Evolutionary conservation across 2,797 vertebrate genomes (phyloP).

Genomic region (Ispidina picta): DNA sequence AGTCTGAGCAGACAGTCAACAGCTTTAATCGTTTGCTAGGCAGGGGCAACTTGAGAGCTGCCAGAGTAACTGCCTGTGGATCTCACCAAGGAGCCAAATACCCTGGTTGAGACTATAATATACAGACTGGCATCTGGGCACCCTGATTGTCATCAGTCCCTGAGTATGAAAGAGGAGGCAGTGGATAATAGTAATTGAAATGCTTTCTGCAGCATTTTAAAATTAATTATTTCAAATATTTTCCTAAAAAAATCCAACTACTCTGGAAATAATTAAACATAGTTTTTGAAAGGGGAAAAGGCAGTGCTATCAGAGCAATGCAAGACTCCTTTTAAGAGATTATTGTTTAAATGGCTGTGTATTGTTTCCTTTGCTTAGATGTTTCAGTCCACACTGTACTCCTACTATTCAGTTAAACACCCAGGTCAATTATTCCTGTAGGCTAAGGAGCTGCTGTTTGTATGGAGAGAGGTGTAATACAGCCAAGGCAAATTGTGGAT

Average conservation of each 20-base stretch:
- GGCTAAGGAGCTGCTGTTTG: background rate
- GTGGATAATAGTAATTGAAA: background rate
- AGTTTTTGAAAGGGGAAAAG: background rate
- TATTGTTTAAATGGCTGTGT: background rate
- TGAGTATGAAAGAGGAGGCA: background rate
- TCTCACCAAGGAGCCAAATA: constrained; percentile 28
- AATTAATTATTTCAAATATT: constrained; percentile 42
- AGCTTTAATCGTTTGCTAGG: background rate
- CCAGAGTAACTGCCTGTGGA: constrained; percentile 30
- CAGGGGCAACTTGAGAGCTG: constrained; percentile 36
- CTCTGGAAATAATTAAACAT: background rate
- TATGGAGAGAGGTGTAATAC: background rate
- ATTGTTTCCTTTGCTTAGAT: background rate
- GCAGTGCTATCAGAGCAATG: background rate
- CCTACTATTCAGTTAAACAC: background rate
- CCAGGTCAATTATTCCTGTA: background rate
- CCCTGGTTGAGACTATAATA: constrained; percentile 13
- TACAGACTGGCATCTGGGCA: constrained; percentile 21
- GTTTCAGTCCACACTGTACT: background rate
- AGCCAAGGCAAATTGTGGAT: background rate
- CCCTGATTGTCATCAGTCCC: constrained; percentile 13
- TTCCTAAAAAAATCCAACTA: background rate
- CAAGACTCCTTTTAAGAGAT: background rate
- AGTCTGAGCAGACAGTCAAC: constrained; percentile 20
- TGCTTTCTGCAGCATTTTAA: background rate